These are phyloP conservation scores for Dromius quadrimaculatus DNA, from an alignment of 2,888 invertebrate genomes.

Conservation along the genomic window DNA sequence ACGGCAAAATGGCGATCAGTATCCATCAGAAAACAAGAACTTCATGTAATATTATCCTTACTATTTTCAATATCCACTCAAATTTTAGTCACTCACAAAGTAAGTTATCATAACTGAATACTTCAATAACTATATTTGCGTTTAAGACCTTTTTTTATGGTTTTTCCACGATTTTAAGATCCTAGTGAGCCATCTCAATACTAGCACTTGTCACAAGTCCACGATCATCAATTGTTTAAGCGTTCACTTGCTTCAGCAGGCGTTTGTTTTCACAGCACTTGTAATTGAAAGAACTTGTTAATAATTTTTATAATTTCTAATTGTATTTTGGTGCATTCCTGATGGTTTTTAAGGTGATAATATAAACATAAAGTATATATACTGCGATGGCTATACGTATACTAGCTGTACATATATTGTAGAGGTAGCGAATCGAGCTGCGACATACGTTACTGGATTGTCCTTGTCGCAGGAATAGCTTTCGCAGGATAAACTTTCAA, in stretches of 20 bases:
- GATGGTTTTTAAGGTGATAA: too few relatives aligned
- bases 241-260: neutral
- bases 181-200: neutral
- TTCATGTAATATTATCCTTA: neutral
- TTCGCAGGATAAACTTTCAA: neutral
- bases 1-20: conserved; percentile 62
- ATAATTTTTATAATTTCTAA: too few relatives aligned
- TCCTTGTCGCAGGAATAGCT: neutral
- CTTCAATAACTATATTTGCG: neutral
- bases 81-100: neutral
- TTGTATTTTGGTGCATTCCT: too few relatives aligned
- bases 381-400: neutral
- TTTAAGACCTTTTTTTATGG: conserved; percentile 6
- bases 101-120: neutral
- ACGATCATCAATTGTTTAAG: neutral
- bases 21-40: conserved; percentile 36
- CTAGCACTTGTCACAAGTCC: neutral
- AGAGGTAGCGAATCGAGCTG: neutral
- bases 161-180: neutral
- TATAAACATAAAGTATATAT: neutral
- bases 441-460: neutral
- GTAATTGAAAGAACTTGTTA: neutral
- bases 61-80: neutral
- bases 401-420: neutral
- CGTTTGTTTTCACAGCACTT: neutral